Evolutionary conservation across 2,888 invertebrate species (phyloP), one percentile per base, ranked within the genome.

Genomic region (Hirtodrosophila duncani): DNA sequence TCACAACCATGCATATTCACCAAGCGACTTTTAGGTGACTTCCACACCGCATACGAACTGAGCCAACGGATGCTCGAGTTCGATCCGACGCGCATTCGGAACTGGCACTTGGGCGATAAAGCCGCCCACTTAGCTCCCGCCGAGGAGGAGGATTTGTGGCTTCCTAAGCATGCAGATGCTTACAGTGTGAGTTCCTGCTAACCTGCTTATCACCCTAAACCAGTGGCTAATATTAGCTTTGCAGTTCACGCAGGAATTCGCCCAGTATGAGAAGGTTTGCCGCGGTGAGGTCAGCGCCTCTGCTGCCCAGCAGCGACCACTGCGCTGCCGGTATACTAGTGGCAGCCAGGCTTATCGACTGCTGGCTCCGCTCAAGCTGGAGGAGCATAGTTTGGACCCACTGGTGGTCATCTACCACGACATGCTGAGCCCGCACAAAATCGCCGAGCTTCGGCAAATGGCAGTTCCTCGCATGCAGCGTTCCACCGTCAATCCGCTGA

Each of bases 401-500:
- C 83, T 84, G 36, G 87, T 91, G 43, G 86, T 88, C n/a, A 74
- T 90, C 34, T 90, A 88, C 71, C 89, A 90, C 66, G 88, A 90
- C 65, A 86, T 91, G 42, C 77, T 92, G 24, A 85, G 81, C 14
- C 89, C 90, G 37, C 59, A 68, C 0, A 90, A 91, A 81, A 90
- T 91, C 13, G 80, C 84, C 1, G 79, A 83, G 1, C 86, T 92
- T 29, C 89, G 90, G 64, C 75, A 87, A 33, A 72, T 91, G 39
- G 90, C 91, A 1, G 85, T 63, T 26, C 83, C 83, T 3, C 55
- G 46, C 7, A 91, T 91, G 86, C 74, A 71, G 31, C 57, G 91
- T 88, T 84, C 84, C 6, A 91, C 91, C 67, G 83, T 85, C 10
- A 49, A 90, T 88, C 52, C 69, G 1, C 95, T 96, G 4, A 94